Base-by-base conservation (phyloP, 2,888 invertebrate genomes). In the Ctena decussata region DNA sequence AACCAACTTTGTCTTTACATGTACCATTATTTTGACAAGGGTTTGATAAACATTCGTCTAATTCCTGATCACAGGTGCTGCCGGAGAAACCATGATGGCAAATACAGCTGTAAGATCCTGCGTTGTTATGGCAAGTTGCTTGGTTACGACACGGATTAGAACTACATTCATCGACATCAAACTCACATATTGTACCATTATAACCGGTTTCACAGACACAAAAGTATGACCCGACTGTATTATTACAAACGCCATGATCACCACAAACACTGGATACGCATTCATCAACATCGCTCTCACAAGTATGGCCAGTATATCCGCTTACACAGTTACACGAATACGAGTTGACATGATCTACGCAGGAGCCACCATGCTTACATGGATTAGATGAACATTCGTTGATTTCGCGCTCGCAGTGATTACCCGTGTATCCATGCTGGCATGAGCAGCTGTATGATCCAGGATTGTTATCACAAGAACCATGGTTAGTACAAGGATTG, bases 71-170 rank as follows among this genome's bases (percentile, higher is more conserved):
- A 21, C 65, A 65, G 35, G 5, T 18, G 1, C 8, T 35, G 3
- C 65, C 65, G 2, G 18, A 11, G 18, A 12, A 65, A 1, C 65
- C 65, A 35, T 35, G 3, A 30, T 1, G 1, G 35, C 65, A 65
- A 18, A 3, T 30, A 24, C 65, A 65, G 5, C 3, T 21, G 35
- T 65, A 65, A 2, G 65, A 35, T 8, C 65, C 65, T 21, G 21
- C 2, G 8, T 15, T 32, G 35, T 65, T 65, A 3, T 3, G 3
- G 30, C 65, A 65, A 6, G 1, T 65, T 30, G 8, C 65, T 37
- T 87, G 85, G 80, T 91, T 87, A 69, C 75, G 30, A 80, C 91
- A 91, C 21, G 89, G 83, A 18, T 3, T 65, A 8, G 18, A 35
- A 35, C 35, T 12, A 65, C 65, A 65, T 35, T 65, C 65, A 35